Conservation (phyloP, 2,113 vertebrate genomes). For the Hyla sarda region DNA sequence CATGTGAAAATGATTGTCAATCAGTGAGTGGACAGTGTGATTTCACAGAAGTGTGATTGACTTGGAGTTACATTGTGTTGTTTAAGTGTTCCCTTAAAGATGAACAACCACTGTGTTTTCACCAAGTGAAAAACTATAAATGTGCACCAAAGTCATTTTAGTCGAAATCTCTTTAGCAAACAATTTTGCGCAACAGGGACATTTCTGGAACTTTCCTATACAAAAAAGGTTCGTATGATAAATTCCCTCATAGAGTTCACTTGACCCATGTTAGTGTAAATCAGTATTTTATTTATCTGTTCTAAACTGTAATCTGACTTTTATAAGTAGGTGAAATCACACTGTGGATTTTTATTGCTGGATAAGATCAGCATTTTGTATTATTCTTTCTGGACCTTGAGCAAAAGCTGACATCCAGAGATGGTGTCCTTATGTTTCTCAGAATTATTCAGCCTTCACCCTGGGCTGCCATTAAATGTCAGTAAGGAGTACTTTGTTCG, state of each 20-base stretch:
- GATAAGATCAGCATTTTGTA: conserved; percentile 3
- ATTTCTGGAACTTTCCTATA: no score
- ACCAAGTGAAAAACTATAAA: no score
- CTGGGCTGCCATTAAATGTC: conserved; percentile 31
- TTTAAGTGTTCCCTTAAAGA: no score
- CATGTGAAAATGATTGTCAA: no score
- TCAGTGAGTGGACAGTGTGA: no score
- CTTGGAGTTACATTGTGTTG: no score
- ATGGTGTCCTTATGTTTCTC: conserved; percentile 43
- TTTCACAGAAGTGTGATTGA: no score
- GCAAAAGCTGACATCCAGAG: conserved; percentile 25
- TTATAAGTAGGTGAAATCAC: conserved; percentile 24
- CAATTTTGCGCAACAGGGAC: no score
- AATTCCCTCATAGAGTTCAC: not conserved
- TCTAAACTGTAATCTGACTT: not conserved
- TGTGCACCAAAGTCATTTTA: no score
- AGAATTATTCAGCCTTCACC: conserved; percentile 40
- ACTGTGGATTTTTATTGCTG: not conserved
- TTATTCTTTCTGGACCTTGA: not conserved
- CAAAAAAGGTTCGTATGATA: no score
- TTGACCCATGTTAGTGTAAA: not conserved
- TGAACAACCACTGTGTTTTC: no score
- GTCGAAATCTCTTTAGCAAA: no score
- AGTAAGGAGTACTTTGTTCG: conserved; percentile 44
- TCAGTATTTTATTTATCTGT: conserved; percentile 8